These are phyloP conservation scores for Herpetotheres cachinnans DNA, from an alignment of 2,113 vertebrate species.

Conservation along the genomic window DNA sequence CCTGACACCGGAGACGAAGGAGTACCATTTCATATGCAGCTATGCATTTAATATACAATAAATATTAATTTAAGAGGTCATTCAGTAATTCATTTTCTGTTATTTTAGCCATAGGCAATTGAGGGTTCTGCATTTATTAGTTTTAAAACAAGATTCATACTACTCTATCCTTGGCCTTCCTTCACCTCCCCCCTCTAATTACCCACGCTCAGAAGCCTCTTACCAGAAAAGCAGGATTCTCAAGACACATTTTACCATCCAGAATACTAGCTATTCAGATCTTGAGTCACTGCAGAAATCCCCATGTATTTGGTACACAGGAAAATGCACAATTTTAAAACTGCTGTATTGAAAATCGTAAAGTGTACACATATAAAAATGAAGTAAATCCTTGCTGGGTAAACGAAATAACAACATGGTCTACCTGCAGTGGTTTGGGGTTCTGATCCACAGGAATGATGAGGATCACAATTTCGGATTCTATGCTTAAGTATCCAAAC, in stretches of 20 bases:
- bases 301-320: not conserved
- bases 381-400: not conserved
- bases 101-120: not conserved
- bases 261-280: not conserved
- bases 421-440: conserved; percentile 92
- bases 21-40: not conserved
- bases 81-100: not conserved
- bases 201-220: not conserved
- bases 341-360: not conserved
- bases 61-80: not conserved
- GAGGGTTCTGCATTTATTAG: not conserved
- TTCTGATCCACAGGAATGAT: conserved; percentile 90
- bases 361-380: accelerated
- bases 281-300: not conserved
- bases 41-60: not conserved
- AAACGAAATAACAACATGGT: not conserved
- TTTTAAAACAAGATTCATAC: not conserved
- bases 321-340: not conserved
- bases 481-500: conserved; percentile 94
- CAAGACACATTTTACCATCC: not conserved
- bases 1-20: not conserved
- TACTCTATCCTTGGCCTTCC: not conserved
- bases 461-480: conserved; percentile 91
- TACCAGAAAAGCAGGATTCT: not conserved
- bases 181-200: not conserved